Conservation (phyloP, 2,888 invertebrate genomes). For the Tetragnatha montana region DNA sequence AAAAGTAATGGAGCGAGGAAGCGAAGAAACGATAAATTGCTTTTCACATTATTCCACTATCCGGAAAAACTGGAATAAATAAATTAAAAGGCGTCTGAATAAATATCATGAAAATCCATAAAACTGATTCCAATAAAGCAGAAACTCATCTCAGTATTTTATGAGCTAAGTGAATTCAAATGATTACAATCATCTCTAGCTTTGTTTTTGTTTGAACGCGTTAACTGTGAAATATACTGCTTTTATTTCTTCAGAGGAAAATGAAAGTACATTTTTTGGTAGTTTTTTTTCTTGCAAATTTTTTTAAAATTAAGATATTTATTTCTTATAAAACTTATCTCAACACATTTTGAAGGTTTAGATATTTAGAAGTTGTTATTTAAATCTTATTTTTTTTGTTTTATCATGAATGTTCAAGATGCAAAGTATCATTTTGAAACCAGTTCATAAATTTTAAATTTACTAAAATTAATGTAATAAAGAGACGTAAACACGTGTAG, state of each 20-base stretch:
- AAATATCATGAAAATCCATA: not conserved
- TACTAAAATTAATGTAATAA: too few species aligned
- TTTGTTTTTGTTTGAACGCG: not conserved
- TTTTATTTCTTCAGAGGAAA: not conserved
- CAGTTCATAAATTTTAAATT: too few species aligned
- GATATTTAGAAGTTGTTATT: too few species aligned
- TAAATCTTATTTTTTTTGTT: too few species aligned
- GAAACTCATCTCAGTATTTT: not conserved
- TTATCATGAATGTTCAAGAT: too few species aligned
- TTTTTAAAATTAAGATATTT: too few species aligned
- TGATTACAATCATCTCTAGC: not conserved
- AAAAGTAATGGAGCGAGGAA: not conserved
- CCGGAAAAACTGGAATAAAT: not conserved
- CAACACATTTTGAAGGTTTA: too few species aligned
- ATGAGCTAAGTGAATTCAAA: slow-evolving; percentile 5
- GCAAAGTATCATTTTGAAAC: too few species aligned
- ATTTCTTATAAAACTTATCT: too few species aligned
- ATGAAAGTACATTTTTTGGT: not conserved
- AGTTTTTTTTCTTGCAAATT: too few species aligned
- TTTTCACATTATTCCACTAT: not conserved
- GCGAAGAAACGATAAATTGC: not conserved
- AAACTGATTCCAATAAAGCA: not conserved
- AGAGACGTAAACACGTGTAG: too few species aligned
- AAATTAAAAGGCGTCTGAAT: not conserved
- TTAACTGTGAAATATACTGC: not conserved